These are phyloP conservation scores for Leptoteleia sp. DNA, from an alignment of 1,140 invertebrate genomes.

Conservation along the genomic window DNA sequence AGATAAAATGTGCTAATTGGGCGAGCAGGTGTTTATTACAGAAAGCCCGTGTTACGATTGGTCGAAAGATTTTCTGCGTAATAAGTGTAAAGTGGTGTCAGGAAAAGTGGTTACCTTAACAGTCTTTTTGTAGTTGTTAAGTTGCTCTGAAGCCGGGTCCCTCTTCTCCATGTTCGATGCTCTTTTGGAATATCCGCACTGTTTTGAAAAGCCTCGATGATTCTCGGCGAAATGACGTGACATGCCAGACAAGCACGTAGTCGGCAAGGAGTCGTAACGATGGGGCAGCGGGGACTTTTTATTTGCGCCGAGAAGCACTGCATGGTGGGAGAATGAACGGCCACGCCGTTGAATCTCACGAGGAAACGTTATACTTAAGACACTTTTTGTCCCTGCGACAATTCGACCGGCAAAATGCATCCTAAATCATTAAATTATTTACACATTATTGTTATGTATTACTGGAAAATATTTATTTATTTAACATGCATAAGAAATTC, in stretches of 20 bases:
- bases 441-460: too few relatives aligned
- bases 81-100: too few relatives aligned
- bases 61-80: too few relatives aligned
- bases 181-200: constrained; percentile 4
- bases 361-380: background rate
- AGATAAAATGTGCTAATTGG: too few relatives aligned
- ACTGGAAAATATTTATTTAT: too few relatives aligned
- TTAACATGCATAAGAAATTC: too few relatives aligned
- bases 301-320: constrained; percentile 14
- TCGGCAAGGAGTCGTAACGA: constrained; percentile 44
- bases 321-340: constrained; percentile 35
- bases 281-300: constrained; percentile 38
- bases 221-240: constrained; percentile 23
- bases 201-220: background rate
- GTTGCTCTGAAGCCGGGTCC: constrained; percentile 86
- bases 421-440: background rate
- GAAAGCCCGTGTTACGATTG: constrained; percentile 2
- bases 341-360: constrained; percentile 4
- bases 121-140: constrained; percentile 84
- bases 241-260: constrained; percentile 16
- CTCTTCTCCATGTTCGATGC: constrained; percentile 69
- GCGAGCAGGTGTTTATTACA: too few relatives aligned
- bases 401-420: constrained; percentile 12
- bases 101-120: constrained; percentile 82
- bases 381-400: constrained; percentile 2